Base-by-base conservation (phyloP, 2,888 invertebrate species). In the Elmis aenea region DNA sequence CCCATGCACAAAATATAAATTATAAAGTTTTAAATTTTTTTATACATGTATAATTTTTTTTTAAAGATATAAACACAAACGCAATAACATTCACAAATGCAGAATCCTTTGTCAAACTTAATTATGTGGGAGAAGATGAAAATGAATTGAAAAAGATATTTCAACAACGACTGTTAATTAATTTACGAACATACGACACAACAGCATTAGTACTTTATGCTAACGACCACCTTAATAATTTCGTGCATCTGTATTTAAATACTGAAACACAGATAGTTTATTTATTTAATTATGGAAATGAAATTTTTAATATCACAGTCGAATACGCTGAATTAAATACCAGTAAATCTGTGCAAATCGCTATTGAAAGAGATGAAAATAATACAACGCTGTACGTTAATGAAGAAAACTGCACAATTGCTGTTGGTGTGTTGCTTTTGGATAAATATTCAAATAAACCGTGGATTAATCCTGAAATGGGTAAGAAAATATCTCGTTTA, bases 211-310 rank as follows among this genome's bases (percentile, higher is more conserved):
- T 94, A 10, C 70, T 94, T 4, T 94, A 94, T 59, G 89, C 91
- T 16, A 90, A 93, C 60, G 94, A 95, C 65, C 85, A 93, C 64
- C 72, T 89, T 39, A 93, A 93, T 62, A 95, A 95, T 66, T 94
- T 94, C 64, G 82, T 92, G 30, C 93, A 93, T 65, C 68, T 93
- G 14, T 89, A 87, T 65, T 81, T 92, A 42, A 79, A 83, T 46
- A 82, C 83, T 42, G 84, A 85, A 8, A 82, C 82, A 5, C 78
- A 81, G 68, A 83, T 92, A 13, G 81, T 89, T 24, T 90, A 89
- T 58, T 70, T 89, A 2, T 92, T 89, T 65, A 93, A 93, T 62
- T 76, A 84, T 46, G 84, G 79, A 47, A 79, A 85, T 55, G 82
- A 82, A 68, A 88, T 88, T 50, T 75, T 83, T 49, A 85, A 85